Base-by-base conservation (phyloP, 2,113 vertebrate species). In the Siphamia tubifer region DNA sequence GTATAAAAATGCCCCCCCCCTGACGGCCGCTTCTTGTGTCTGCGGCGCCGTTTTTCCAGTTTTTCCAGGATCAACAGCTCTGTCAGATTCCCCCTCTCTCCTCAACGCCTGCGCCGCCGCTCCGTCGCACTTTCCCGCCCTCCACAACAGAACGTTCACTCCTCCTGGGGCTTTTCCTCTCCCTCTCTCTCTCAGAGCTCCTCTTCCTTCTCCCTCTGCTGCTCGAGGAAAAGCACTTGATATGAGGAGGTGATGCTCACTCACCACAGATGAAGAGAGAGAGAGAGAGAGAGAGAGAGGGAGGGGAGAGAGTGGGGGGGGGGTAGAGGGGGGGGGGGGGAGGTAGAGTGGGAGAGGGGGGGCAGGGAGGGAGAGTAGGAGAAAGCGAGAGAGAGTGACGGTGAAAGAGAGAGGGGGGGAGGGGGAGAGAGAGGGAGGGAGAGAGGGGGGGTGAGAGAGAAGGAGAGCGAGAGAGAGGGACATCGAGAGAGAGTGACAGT, bases 251-350 rank as follows among this genome's bases (percentile, higher is more conserved):
- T 87, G 85, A 86, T 56, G 77, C 75, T 81, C 65, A 69, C 77
- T 69, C 75, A 88, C 81, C 84, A 83, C 89, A 89, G 89, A 86
- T 90, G 88, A 88, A 89, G 85, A 85, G 82, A 58, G 55, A 73
- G 54, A 43, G 45, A 44, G 74, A 73, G 85, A 79, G 77, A 68
- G 79, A 74, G 81, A 77, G 73, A 82, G 80, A 61, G 68, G 79
- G 84, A 79, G 80, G 74, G 78, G 78, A 79, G 52, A 77, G 40
- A 81, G 63, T 25, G 45, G 63, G 43, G 47, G 54, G 55, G 21
- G 35, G 19, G 30, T 13, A 20, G 47, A 64, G 54, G 65, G 45
- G 28, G 40, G 65, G 47, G 66, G 20, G 58, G 48, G 32, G 72
- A 76, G 82, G n/a, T n/a, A n/a, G n/a, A n/a, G n/a, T n/a, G n/a